A percentile compares a stretch with the other conserved stretches of the same genome.
Evolutionary conservation across 2,113 vertebrate species (phyloP).

Genomic region (Phoenicopterus ruber): DNA sequence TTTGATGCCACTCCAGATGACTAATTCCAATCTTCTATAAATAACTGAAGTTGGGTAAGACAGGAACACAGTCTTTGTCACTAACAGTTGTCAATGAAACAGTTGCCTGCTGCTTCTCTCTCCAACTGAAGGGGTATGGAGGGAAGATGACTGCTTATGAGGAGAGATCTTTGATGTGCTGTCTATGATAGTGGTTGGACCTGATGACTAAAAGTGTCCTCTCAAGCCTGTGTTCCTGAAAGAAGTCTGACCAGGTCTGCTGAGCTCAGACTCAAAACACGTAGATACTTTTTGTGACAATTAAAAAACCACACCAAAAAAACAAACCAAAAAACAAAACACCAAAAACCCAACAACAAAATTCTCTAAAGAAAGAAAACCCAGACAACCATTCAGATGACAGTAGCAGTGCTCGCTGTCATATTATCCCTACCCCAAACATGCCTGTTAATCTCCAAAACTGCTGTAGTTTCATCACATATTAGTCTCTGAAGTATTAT

Average conservation of each 20-base stretch:
- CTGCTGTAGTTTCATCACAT: background rate
- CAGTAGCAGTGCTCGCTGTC: background rate
- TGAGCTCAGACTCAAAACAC: background rate
- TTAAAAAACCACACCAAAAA: background rate
- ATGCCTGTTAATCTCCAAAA: background rate
- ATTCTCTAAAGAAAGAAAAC: background rate
- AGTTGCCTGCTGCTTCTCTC: background rate
- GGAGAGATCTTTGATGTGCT: background rate
- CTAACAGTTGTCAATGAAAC: background rate
- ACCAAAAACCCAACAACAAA: background rate
- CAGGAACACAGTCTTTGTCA: background rate
- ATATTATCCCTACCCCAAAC: background rate
- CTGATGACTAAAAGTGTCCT: background rate
- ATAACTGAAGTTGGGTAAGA: background rate
- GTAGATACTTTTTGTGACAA: background rate
- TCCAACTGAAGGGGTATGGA: background rate
- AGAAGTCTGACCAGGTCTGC: background rate
- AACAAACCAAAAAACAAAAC: background rate
- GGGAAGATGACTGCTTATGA: background rate
- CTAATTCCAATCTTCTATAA: background rate
- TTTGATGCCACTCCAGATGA: background rate
- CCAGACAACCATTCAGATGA: background rate
- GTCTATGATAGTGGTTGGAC: background rate
- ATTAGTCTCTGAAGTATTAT: background rate
- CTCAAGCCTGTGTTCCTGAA: background rate